phyloP scores from a whole-genome alignment of 2,888 invertebrate species.

The Leuctra nigra region DNA sequence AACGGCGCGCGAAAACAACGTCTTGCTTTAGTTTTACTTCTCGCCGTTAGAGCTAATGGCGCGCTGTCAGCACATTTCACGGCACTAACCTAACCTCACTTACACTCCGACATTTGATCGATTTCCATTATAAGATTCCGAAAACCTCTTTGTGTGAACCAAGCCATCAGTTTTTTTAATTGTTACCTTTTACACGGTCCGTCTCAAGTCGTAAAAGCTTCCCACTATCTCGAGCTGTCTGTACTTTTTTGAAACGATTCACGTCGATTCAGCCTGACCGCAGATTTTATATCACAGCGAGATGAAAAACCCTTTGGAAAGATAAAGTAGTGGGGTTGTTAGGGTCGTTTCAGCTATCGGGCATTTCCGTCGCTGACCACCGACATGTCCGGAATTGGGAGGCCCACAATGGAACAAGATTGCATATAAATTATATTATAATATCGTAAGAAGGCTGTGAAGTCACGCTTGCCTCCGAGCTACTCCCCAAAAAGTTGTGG shows the following conservation, averaged over 20 bases:
- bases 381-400: slow-evolving; percentile 1
- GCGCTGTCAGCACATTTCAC: neutral
- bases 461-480: too few relatives aligned
- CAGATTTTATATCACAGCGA: too few relatives aligned
- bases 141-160: slow-evolving; percentile 3
- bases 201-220: slow-evolving; percentile 12
- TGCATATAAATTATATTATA: too few relatives aligned
- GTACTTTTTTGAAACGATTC: too few relatives aligned
- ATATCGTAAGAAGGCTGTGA: too few relatives aligned
- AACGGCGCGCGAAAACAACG: too few relatives aligned
- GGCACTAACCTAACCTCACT: neutral
- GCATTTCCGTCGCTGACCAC: neutral
- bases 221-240: too few relatives aligned
- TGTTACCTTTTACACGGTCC: slow-evolving; percentile 15
- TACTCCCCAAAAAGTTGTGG: too few relatives aligned
- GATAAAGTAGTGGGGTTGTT: neutral
- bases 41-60: neutral
- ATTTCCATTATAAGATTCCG: slow-evolving; percentile 8
- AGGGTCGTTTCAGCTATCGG: neutral
- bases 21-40: neutral
- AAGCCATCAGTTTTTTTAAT: slow-evolving; percentile 13
- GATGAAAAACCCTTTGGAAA: too few relatives aligned
- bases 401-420: too few relatives aligned
- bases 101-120: neutral
- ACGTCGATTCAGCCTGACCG: too few relatives aligned